These are phyloP conservation scores for Drosophila nebulosa DNA, from an alignment of 1,140 invertebrate genomes.

Conservation along the genomic window DNA sequence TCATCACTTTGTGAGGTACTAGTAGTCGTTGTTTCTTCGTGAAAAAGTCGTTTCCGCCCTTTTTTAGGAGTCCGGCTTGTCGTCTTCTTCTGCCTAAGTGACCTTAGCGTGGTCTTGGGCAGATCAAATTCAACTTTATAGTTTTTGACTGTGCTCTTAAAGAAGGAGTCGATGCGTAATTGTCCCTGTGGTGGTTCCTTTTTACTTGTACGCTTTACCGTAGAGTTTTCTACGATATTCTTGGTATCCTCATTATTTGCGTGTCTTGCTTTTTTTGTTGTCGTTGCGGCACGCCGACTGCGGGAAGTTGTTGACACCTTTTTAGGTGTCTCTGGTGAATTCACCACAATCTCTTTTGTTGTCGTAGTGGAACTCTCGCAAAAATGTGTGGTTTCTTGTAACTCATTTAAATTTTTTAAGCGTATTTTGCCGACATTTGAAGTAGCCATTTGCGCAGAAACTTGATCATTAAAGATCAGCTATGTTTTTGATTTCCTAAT, in stretches of 20 bases:
- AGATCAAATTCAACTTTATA: constrained; percentile 31
- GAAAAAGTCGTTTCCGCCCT: constrained; percentile 61
- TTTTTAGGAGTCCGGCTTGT: constrained; percentile 8
- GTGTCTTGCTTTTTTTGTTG: constrained; percentile 33
- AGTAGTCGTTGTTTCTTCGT: constrained; percentile 10
- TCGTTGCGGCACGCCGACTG: constrained; percentile 37
- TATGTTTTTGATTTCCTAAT: neutral
- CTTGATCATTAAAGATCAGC: neutral
- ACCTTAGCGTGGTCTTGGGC: neutral
- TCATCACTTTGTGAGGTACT: neutral
- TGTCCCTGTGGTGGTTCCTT: constrained; percentile 57
- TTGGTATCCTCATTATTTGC: neutral
- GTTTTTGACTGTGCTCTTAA: constrained; percentile 58
- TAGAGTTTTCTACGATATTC: constrained; percentile 6
- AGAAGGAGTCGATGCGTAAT: constrained; percentile 61
- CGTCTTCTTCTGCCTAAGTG: neutral
- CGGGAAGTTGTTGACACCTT: constrained; percentile 18
- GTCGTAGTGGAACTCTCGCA: neutral
- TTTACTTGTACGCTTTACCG: constrained; percentile 36
- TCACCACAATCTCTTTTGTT: neutral
- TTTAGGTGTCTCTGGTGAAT: constrained; percentile 46
- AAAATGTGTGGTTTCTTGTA: constrained; percentile 4
- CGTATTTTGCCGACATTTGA: constrained; percentile 50
- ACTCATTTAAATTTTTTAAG: constrained; percentile 34
- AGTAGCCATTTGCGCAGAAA: constrained; percentile 1